Evolutionary conservation across 2,797 vertebrate genomes (phyloP).

Genomic region (Epinephelus coioides): DNA sequence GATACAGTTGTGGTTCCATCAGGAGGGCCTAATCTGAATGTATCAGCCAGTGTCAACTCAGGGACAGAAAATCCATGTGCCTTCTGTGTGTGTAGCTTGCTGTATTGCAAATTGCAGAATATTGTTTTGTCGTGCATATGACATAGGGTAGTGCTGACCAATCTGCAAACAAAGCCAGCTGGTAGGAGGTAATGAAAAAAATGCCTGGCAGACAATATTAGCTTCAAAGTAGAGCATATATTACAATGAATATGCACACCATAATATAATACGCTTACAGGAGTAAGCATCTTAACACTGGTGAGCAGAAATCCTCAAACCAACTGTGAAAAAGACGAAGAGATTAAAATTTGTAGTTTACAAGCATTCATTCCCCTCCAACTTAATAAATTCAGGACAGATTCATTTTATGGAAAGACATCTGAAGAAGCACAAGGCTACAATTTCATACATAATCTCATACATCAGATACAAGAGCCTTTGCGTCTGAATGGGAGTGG

Average conservation of each 20-base stretch:
- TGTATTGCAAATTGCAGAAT: conserved; percentile 53
- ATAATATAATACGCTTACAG: conserved; percentile 24
- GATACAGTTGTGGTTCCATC: conserved; percentile 74
- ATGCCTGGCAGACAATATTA: conserved; percentile 23
- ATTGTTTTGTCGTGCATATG: conserved; percentile 46
- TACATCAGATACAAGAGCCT: conserved; percentile 40
- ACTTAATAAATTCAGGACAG: conserved; percentile 29
- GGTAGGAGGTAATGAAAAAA: conserved; percentile 9
- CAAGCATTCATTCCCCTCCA: conserved; percentile 19
- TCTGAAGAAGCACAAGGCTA: conserved; percentile 40
- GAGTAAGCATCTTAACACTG: conserved; percentile 17
- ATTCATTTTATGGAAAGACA: conserved; percentile 45
- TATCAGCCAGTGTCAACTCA: conserved; percentile 70
- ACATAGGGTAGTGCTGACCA: conserved; percentile 45
- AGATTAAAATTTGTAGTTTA: conserved; percentile 43
- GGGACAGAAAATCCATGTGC: conserved; percentile 76
- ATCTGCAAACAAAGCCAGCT: conserved; percentile 46
- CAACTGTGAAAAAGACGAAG: conserved; percentile 19
- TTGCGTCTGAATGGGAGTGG: conserved; percentile 58
- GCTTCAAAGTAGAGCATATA: conserved; percentile 30
- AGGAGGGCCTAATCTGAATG: conserved; percentile 71
- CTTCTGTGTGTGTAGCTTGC: conserved; percentile 53
- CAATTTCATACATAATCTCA: conserved; percentile 49
- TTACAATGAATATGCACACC: conserved; percentile 21
- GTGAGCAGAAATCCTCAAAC: conserved; percentile 39